Evolutionary conservation across 1,140 invertebrate species (phyloP).

Genomic region (Achatina immaculata): DNA sequence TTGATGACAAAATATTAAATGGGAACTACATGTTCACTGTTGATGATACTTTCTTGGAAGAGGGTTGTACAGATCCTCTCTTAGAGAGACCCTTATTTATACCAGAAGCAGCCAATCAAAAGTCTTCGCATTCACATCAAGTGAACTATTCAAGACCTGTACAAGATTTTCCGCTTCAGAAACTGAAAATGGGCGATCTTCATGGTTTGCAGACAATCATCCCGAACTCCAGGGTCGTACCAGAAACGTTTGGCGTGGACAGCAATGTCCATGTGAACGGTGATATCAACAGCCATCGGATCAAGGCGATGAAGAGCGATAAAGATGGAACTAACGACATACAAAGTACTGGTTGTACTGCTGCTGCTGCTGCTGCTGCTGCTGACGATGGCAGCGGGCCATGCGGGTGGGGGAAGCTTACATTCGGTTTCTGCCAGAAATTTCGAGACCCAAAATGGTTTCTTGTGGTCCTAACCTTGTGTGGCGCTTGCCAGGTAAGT

Average conservation of each 20-base stretch:
- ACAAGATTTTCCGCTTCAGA: not conserved
- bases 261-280: not conserved
- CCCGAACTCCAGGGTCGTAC: not conserved
- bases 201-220: not conserved
- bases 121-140: not conserved
- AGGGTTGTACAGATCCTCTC: not conserved
- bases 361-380: not conserved
- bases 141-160: not conserved
- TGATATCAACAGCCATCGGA: not conserved
- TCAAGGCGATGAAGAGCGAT: not conserved
- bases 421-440: conserved; percentile 50
- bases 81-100: not conserved
- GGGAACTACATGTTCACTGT: too few relatives aligned
- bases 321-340: not conserved
- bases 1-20: too few relatives aligned
- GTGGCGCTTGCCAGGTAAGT: conserved; percentile 80
- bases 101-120: not conserved
- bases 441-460: conserved; percentile 60
- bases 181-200: not conserved
- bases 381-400: conserved; percentile 39
- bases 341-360: too few relatives aligned
- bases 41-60: too few relatives aligned
- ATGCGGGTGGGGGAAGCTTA: conserved; percentile 62
- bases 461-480: conserved; percentile 81
- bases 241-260: not conserved